phyloP scores from a whole-genome alignment of 2,113 vertebrate species.

The Orthonyx spaldingii region DNA sequence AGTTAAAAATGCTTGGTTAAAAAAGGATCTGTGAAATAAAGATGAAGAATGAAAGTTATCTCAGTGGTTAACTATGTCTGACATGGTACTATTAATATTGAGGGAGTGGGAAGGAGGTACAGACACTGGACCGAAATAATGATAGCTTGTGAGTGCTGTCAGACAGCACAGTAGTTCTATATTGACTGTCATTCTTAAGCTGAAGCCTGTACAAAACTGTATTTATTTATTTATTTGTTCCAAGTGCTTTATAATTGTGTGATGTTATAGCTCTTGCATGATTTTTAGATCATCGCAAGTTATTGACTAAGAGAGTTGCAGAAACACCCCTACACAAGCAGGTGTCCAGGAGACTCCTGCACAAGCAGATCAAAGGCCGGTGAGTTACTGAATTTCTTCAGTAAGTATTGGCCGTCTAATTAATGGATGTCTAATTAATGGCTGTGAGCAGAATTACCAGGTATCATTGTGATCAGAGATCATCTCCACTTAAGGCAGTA shows the following conservation, averaged over 20 bases:
- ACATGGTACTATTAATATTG: not conserved
- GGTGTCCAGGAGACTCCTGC: conserved; percentile 80
- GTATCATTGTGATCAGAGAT: not conserved
- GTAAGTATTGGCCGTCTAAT: not conserved
- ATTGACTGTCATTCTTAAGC: not conserved
- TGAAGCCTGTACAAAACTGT: not conserved
- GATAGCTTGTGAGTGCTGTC: not conserved
- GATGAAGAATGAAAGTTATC: not conserved
- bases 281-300: conserved; percentile 73
- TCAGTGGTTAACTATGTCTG: not conserved
- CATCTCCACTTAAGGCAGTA: not conserved
- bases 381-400: conserved; percentile 55
- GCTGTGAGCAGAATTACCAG: not conserved
- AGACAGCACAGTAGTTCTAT: not conserved
- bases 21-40: not conserved
- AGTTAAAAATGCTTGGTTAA: not conserved
- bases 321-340: conserved; percentile 93
- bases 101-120: not conserved
- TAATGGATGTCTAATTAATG: not conserved
- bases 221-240: not conserved
- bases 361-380: conserved; percentile 88
- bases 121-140: not conserved
- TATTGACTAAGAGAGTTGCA: conserved; percentile 86
- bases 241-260: not conserved
- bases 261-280: not conserved